A percentile compares a stretch with the other conserved stretches of the same genome.
Evolutionary conservation across 2,888 invertebrate genomes (phyloP).

Genomic region (Serrognathus titanus): DNA sequence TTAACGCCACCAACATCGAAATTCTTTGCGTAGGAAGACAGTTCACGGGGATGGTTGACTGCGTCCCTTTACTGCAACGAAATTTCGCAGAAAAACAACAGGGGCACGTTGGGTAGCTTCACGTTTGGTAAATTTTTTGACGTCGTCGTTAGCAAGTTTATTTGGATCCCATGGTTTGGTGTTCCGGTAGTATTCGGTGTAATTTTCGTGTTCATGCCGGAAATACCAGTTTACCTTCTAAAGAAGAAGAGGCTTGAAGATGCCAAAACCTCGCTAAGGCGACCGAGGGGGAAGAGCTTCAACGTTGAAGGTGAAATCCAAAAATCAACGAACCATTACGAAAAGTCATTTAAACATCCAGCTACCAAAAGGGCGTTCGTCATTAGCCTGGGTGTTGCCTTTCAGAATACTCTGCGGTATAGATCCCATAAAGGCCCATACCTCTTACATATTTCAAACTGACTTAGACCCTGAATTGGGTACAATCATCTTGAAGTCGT

Average conservation of each 20-base stretch:
- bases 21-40: constrained; percentile 63
- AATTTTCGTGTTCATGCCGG: constrained; percentile 76
- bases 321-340: constrained; percentile 53
- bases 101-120: constrained; percentile 78
- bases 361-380: constrained; percentile 57
- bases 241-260: constrained; percentile 58
- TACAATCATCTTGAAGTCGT: constrained; percentile 60
- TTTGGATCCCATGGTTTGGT: constrained; percentile 59
- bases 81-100: constrained; percentile 72
- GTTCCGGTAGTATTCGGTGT: constrained; percentile 64
- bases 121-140: constrained; percentile 74
- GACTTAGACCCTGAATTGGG: constrained; percentile 47
- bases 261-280: constrained; percentile 64
- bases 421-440: constrained; percentile 59
- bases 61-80: constrained; percentile 80
- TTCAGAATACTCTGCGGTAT: constrained; percentile 64
- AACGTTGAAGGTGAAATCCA: constrained; percentile 61
- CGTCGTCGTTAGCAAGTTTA: constrained; percentile 63
- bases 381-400: constrained; percentile 61
- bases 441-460: constrained; percentile 54
- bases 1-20: constrained; percentile 55
- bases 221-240: constrained; percentile 72
- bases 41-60: constrained; percentile 64
- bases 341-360: constrained; percentile 55
- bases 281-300: constrained; percentile 66